Conservation (phyloP, 2,113 vertebrate species). For the Tringa solitaria region DNA sequence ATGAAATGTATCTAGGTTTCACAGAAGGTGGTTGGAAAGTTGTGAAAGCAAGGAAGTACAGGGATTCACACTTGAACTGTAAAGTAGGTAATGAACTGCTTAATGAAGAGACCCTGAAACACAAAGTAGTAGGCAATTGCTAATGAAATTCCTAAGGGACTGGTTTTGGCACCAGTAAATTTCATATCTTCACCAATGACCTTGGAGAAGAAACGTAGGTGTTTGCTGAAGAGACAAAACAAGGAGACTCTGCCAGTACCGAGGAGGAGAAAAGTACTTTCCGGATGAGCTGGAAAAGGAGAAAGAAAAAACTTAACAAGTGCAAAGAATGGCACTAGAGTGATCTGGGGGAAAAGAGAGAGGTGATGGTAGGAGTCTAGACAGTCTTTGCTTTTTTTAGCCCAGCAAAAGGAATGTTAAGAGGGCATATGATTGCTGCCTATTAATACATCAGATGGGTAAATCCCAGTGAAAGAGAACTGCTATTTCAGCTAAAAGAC, state of each 20-base stretch:
- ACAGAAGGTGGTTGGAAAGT: neutral
- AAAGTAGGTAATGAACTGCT: neutral
- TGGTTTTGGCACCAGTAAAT: neutral
- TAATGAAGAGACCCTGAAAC: neutral
- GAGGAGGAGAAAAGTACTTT: neutral
- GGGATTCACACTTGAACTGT: neutral
- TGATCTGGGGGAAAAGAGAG: neutral
- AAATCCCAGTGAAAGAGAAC: slow-evolving; percentile 37
- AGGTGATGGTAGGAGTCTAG: neutral
- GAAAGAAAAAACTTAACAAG: neutral
- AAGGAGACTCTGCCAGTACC: neutral
- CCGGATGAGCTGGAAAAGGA: neutral
- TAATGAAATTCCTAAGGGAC: neutral
- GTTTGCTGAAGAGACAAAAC: neutral
- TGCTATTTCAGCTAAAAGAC: slow-evolving; percentile 45
- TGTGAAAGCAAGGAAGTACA: neutral
- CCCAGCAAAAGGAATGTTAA: slow-evolving; percentile 41
- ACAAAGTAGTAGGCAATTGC: neutral
- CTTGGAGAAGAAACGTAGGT: neutral
- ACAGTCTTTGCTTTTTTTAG: slow-evolving; percentile 20
- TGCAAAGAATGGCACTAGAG: neutral
- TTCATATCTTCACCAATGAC: neutral
- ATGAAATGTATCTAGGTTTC: neutral
- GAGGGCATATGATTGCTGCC: slow-evolving; percentile 34
- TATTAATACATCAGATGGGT: slow-evolving; percentile 54